phyloP scores from a whole-genome alignment of 2,797 vertebrate genomes.

The Sebastiscus tertius region DNA sequence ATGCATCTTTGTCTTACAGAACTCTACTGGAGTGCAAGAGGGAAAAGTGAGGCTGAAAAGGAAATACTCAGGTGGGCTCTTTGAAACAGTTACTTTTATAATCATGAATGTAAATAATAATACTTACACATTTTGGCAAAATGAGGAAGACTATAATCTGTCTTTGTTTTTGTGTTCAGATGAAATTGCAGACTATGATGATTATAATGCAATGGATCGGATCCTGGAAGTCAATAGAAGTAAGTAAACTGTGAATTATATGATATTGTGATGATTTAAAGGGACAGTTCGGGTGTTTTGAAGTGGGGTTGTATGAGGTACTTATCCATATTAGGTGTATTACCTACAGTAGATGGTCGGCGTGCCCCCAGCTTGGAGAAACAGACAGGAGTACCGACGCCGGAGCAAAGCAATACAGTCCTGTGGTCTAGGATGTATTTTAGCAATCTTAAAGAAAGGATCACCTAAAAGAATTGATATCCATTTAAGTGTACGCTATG shows the following conservation, averaged over 20 bases:
- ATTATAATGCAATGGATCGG: conserved; percentile 83
- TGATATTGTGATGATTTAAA: neutral
- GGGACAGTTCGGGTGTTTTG: no score
- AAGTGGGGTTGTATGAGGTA: no score
- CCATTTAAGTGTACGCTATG: no score
- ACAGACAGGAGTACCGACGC: no score
- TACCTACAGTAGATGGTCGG: no score
- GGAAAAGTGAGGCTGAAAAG: conserved; percentile 74
- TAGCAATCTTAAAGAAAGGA: no score
- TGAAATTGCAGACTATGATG: conserved; percentile 64
- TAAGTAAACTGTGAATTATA: conserved; percentile 55
- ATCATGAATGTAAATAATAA: neutral
- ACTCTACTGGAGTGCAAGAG: conserved; percentile 69
- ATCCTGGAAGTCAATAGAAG: conserved; percentile 79
- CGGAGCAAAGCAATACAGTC: no score
- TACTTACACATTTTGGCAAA: neutral
- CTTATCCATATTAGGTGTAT: no score
- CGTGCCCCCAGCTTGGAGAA: no score
- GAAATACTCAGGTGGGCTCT: conserved; percentile 75
- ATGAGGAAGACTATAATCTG: neutral
- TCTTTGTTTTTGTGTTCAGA: conserved; percentile 58
- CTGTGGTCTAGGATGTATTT: accelerated
- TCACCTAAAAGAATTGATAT: no score
- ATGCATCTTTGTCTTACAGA: conserved; percentile 63
- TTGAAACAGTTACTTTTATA: neutral